Base-by-base conservation (phyloP, 1,140 invertebrate genomes). In the Eriosoma lanigerum region DNA sequence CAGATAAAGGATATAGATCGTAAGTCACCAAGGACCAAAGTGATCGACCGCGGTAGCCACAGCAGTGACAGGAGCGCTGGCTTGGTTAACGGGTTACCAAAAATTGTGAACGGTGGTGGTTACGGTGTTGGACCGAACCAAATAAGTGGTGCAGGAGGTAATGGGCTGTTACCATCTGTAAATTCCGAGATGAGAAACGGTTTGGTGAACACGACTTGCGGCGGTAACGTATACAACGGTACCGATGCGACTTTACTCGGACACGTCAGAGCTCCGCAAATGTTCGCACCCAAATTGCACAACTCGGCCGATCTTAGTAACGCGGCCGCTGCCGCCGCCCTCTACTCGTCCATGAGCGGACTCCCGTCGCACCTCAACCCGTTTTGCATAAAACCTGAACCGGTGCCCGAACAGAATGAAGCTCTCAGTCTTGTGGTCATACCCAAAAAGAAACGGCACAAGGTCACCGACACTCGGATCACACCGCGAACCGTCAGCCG, bases 401-500 rank as follows among this genome's bases (percentile, higher is more conserved):
- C 80, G 4, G 88, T 91, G 82, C 91, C 92, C 3, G 95, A 97
- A 86, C 96, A 98, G 86, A 96, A 96, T 84, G 96, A 98, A 86
- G 93, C 96, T 0, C 89, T 98, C 15, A 95, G 95, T 83, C 89
- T 98, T 82, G 95, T 98, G 32, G 95, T 98, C 81, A 93, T 93
- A 32, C 94, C 95, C 0, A 97, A 97, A 87, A 96, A 96, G 88
- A 98, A 97, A 88, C 89, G 96, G 24, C 96, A 98, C 85, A 98
- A 98, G 91, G 93, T 98, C 80, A 98, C 96, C 19, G 96, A 98
- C 85, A 97, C 96, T 56, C 90, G 96, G 81, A 94, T 98, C 81
- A 97, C 96, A 13, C 96, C 96, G 6, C 89, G 94, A 81, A 95
- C 94, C 52, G 93, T 96, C 13, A 94, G 92, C 84, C 89, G 94